A percentile compares a stretch with the other conserved stretches of the same genome.
phyloP scores from a whole-genome alignment of 2,113 vertebrate genomes.

The Scortum barcoo region DNA sequence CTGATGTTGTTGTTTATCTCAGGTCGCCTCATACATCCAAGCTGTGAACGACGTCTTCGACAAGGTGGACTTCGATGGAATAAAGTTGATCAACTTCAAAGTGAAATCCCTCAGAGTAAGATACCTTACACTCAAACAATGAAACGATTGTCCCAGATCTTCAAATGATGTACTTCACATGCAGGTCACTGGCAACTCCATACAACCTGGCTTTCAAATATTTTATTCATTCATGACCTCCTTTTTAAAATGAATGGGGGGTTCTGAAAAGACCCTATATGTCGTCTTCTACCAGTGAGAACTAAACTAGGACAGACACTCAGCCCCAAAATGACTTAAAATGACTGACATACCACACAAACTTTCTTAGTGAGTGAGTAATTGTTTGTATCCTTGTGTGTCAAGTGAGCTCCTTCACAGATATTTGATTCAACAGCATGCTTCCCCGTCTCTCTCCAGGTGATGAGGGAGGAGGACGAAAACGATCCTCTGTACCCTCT shows the following conservation, averaged over 20 bases:
- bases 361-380: not conserved
- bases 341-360: not conserved
- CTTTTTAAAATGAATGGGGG: not conserved
- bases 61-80: conserved; percentile 83
- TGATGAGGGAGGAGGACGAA: conserved; percentile 75
- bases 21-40: conserved; percentile 85
- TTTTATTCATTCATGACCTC: not conserved
- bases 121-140: conserved; percentile 3
- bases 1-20: conserved; percentile 19
- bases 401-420: not conserved
- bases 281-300: conserved; percentile 4
- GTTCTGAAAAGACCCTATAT: not conserved
- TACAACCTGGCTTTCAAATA: not conserved
- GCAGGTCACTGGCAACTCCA: not conserved
- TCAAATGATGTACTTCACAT: not conserved
- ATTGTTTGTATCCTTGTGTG: not conserved
- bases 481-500: conserved; percentile 68
- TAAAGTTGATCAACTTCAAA: conserved; percentile 87
- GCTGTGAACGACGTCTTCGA: conserved; percentile 86
- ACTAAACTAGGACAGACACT: not conserved
- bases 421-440: not conserved
- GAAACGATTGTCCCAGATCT: not conserved
- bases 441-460: conserved; percentile 63
- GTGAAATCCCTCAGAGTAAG: conserved; percentile 87
- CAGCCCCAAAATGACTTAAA: not conserved